Evolutionary conservation across 2,797 vertebrate species (phyloP), one percentile per base, ranked within the genome.

Genomic region (Chelidonichthys spinosus): DNA sequence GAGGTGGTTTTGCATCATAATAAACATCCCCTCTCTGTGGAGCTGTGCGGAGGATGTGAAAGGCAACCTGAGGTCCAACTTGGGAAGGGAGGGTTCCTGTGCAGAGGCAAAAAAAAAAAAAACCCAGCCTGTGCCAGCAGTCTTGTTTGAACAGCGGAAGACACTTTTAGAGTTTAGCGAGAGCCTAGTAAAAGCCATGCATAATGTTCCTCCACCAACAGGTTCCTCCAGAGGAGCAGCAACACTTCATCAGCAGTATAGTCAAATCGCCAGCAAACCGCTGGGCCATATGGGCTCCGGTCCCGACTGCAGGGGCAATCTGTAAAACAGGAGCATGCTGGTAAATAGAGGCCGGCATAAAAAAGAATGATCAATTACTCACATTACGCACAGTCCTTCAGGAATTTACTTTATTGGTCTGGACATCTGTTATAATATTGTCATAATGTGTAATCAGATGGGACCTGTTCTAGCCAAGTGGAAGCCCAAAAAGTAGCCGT

Each of bases 371-470:
- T 99, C 98, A 98, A 99, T 99, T 98, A 97, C 96, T 95, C 95
- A 94, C 97, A 98, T 98, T 97, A 98, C 96, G 90, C 92, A 86
- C 91, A 96, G 95, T 96, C 98, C 97, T 97, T 96, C 94, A 97
- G 97, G 98, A 98, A 96, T 97, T 96, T 95, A 93, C 96, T 98
- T 98, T 97, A 98, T 97, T 97, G 96, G 96, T 97, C 95, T 95
- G 96, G 97, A 98, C 98, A 99, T 99, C 98, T 99, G 98, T 98
- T 98, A 96, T 96, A 96, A 97, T 96, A 97, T 97, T 98, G 98
- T 98, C 97, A 97, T 98, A 97, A 98, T 98, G 96, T 97, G 96
- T 97, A 98, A 97, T 98, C 97, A 98, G 97, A 97, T 95, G 96
- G 95, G 96, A 96, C 94, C 96, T 88, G 86, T 93, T 96, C 93